phyloP scores from a whole-genome alignment of 2,888 invertebrate species.

The Chloroclysta siterata region DNA sequence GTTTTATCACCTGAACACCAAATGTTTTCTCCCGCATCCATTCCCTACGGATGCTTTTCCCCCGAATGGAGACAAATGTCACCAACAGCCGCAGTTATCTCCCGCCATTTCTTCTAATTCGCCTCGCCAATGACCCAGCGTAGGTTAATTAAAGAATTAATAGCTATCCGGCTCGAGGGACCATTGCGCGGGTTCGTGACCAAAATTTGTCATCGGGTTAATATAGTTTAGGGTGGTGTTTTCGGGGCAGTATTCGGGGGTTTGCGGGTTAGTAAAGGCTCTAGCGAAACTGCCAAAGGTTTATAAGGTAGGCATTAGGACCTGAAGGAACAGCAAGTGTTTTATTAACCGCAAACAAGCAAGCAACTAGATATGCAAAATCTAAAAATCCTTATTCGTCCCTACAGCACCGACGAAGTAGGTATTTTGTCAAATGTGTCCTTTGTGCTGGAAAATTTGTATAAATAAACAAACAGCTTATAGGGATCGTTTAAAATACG shows the following conservation, averaged over 20 bases:
- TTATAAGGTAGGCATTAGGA: constrained; percentile 12
- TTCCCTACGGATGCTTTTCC: constrained; percentile 39
- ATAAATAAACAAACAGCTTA: neutral
- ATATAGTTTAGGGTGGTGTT: constrained; percentile 35
- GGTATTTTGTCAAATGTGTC: neutral
- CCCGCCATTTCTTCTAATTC: constrained; percentile 74
- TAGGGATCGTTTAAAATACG: neutral
- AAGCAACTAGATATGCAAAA: neutral
- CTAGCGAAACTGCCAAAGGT: constrained; percentile 5
- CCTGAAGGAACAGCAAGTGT: constrained; percentile 4
- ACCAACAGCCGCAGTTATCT: constrained; percentile 61
- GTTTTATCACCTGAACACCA: constrained; percentile 19
- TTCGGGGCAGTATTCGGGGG: constrained; percentile 26
- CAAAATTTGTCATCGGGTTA: constrained; percentile 62
- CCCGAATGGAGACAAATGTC: constrained; percentile 69
- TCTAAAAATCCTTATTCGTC: neutral
- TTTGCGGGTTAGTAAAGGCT: constrained; percentile 25
- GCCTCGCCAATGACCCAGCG: constrained; percentile 60
- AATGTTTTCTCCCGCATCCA: constrained; percentile 18
- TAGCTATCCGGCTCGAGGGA: constrained; percentile 55
- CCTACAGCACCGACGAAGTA: neutral
- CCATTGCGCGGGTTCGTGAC: constrained; percentile 55
- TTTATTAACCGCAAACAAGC: neutral
- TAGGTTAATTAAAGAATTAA: constrained; percentile 80
- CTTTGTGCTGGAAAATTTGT: neutral